These are phyloP conservation scores for Zosterops japonicus DNA, from an alignment of 2,113 vertebrate species.

Conservation along the genomic window DNA sequence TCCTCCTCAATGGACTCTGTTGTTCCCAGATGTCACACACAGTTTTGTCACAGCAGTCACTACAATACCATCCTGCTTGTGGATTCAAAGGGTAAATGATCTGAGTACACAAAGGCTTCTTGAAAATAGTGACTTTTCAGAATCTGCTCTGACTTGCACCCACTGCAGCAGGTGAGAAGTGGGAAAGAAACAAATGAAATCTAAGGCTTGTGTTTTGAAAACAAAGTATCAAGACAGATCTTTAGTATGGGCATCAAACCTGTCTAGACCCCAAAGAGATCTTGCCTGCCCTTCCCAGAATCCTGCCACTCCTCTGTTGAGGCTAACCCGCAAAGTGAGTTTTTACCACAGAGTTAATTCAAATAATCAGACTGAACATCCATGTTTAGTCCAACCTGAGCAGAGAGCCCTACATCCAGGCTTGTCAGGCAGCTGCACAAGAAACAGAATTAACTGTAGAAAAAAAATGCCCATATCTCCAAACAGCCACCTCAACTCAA, in stretches of 20 bases:
- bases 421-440: not conserved
- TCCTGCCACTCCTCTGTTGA: not conserved
- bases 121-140: not conserved
- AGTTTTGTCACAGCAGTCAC: not conserved
- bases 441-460: not conserved
- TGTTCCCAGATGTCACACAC: not conserved
- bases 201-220: not conserved
- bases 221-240: not conserved
- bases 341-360: not conserved
- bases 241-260: not conserved
- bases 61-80: not conserved
- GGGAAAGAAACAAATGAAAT: not conserved
- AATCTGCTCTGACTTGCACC: not conserved
- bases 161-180: not conserved
- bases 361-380: not conserved
- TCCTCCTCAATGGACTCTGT: not conserved
- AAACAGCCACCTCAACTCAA: not conserved
- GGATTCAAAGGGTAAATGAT: not conserved
- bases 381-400: not conserved
- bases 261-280: not conserved
- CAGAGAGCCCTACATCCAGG: not conserved
- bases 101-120: not conserved
- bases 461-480: fast-evolving
- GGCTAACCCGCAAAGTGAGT: not conserved
- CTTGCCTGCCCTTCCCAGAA: not conserved